These are phyloP conservation scores for Bimastos eiseni DNA, from an alignment of 2,888 invertebrate species.

Conservation along the genomic window DNA sequence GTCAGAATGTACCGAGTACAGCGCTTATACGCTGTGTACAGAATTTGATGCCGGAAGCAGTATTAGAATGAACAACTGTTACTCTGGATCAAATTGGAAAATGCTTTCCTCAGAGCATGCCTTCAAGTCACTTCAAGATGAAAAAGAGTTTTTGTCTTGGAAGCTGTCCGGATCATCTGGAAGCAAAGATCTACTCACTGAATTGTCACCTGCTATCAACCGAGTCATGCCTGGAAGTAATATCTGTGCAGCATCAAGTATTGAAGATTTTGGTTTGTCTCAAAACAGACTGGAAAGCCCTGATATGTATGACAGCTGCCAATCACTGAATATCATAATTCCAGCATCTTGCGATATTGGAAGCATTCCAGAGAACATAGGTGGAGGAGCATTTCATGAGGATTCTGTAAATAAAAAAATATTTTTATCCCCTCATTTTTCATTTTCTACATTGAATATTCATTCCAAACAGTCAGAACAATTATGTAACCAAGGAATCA, in stretches of 20 bases:
- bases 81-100: neutral
- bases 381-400: neutral
- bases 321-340: constrained; percentile 18
- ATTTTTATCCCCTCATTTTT: neutral
- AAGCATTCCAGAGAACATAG: constrained; percentile 23
- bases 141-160: constrained; percentile 22
- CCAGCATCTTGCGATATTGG: constrained; percentile 21
- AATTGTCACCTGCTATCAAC: constrained; percentile 19
- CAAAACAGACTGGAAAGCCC: neutral
- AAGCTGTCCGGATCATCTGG: neutral
- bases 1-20: neutral
- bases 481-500: neutral
- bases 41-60: neutral
- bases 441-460: neutral
- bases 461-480: neutral
- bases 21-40: neutral
- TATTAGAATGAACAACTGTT: neutral
- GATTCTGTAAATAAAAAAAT: neutral
- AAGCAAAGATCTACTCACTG: constrained; percentile 24
- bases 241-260: neutral
- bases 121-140: constrained; percentile 3
- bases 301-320: constrained; percentile 15
- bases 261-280: neutral
- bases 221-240: constrained; percentile 20
- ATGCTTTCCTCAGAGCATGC: neutral